Conservation (phyloP, 2,888 invertebrate genomes). For the Leucania comma region DNA sequence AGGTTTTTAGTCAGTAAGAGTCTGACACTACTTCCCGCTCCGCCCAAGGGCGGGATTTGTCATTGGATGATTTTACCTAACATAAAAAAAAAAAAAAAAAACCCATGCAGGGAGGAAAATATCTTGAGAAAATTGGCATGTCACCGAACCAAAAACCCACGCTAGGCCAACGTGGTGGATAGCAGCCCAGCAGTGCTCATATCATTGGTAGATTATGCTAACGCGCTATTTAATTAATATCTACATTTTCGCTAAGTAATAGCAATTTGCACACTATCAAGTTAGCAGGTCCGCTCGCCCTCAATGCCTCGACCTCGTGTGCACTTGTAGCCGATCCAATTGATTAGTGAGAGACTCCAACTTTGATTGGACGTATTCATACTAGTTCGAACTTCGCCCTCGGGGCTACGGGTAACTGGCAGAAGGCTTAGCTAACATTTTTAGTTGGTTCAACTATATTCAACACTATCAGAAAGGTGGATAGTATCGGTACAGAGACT, state of each 20-base stretch:
- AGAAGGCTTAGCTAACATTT: constrained; percentile 20
- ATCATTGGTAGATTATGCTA: not conserved
- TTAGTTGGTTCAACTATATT: not conserved
- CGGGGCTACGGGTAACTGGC: constrained; percentile 4
- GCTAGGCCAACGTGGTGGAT: not conserved
- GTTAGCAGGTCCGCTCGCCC: constrained; percentile 7
- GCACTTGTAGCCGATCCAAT: constrained; percentile 63
- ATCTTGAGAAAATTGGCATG: too few species aligned
- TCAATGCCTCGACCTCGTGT: not conserved
- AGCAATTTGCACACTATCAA: not conserved
- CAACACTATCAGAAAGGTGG: not conserved
- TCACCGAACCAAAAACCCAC: too few species aligned
- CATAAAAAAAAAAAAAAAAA: too few species aligned
- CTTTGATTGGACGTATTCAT: constrained; percentile 81
- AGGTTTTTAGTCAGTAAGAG: too few species aligned
- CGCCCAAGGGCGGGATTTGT: too few species aligned
- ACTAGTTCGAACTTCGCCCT: constrained; percentile 40
- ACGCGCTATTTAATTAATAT: not conserved
- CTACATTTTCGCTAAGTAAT: not conserved
- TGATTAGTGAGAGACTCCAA: constrained; percentile 76
- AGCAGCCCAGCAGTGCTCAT: not conserved
- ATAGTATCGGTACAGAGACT: not conserved
- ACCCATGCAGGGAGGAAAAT: not conserved
- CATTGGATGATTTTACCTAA: too few species aligned
- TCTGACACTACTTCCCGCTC: too few species aligned